A percentile compares a stretch with the other conserved stretches of the same genome.
Conservation (phyloP, 2,888 invertebrate genomes). For the Electrophaes corylata region DNA sequence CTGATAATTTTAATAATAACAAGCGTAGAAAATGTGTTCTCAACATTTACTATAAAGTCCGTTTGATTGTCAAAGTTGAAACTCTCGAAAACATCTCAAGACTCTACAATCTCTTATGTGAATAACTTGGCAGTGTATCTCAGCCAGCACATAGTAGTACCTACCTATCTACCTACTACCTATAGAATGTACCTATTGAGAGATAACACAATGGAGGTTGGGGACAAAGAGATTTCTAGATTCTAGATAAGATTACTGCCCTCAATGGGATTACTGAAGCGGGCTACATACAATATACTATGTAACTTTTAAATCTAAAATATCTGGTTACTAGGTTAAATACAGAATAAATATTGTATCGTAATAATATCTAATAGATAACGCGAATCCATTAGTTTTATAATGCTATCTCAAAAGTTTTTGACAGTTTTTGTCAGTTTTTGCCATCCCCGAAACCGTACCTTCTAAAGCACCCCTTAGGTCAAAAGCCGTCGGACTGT, state of each 20-base stretch:
- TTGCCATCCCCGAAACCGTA: no score
- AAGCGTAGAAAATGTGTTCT: background rate
- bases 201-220: constrained; percentile 12
- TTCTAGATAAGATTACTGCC: constrained; percentile 14
- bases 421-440: no score
- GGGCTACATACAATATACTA: background rate
- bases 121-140: background rate
- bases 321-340: no score
- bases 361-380: no score
- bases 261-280: constrained; percentile 5
- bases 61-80: background rate
- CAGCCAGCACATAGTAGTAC: background rate
- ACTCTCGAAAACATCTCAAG: background rate
- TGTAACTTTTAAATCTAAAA: background rate
- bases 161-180: background rate
- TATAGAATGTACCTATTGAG: background rate
- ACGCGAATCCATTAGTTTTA: no score
- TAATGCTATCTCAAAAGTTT: no score
- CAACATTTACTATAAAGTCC: background rate
- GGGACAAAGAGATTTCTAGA: constrained; percentile 20
- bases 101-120: background rate
- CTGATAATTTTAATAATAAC: background rate
- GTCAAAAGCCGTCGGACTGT: no score
- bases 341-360: no score
- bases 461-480: no score